Evolutionary conservation across 2,888 invertebrate species (phyloP), one percentile per base, ranked within the genome.

Genomic region (Axea sp.): DNA sequence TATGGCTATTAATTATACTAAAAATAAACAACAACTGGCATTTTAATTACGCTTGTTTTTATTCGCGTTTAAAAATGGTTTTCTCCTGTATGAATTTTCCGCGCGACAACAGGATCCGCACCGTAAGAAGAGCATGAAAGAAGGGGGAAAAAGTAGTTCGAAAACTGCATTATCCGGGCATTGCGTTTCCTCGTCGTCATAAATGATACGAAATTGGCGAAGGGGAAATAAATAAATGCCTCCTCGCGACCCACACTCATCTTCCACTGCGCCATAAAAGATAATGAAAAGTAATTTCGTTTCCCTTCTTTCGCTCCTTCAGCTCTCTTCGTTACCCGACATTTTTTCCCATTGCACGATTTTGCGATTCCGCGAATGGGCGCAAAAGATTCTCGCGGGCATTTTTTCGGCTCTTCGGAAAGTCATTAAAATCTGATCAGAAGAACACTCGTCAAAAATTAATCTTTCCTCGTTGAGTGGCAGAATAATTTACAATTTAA

Each of bases 221-320:
- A 14, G 15, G 35, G 22, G 37, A 60, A 37, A 60, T 47, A 60
- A 60, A 28, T 47, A 60, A 28, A 47, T 45, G 26, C 35, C 24
- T 51, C 14, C 39, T 26, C 15, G 9, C 53, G 37, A 9, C 22
- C 24, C 41, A 39, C 30, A 26, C 43, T 53, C 64, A 28, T 53
- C 64, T 28, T 43, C 35, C 24, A n/a, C 17, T 9, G 19, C 14
- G 28, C 19, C 53, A 45, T 53, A 53, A 65, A 65, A 65, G 8
- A 53, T 65, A 55, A 65, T 55, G 65, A 65, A 65, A 65, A 47
- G 65, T 45, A 55, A 65, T 55, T 65, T 65, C 14, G 47, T 39
- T 53, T 47, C 26, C 15, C 31, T 41, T 55, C 31, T 15, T 17
- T 47, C 39, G 30, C 8, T 47, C 51, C 57, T 60, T 67, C 37